Base-by-base conservation (phyloP, 2,797 vertebrate genomes). In the Nasua narica region DNA sequence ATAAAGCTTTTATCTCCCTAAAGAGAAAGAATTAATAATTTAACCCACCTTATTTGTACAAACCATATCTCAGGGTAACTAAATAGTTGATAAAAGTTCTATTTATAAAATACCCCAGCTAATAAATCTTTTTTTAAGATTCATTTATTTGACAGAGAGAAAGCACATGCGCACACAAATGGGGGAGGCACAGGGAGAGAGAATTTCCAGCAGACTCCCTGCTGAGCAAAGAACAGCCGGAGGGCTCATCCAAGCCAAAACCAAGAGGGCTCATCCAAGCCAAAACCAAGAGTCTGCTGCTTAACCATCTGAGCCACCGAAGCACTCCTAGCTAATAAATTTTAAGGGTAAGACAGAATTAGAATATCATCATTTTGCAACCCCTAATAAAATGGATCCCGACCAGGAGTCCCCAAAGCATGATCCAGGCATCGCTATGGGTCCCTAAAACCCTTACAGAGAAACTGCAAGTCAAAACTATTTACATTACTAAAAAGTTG, bases 361-460 rank as follows among this genome's bases (percentile, higher is more conserved):
- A 94, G 19, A 97, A 35, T 69, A 67, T 40, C 67, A 94, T 32
- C 23, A 67, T 70, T 92, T 81, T 92, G 35, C 13, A 96, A 93
- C 32, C 19, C n/a, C 27, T 89, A 93, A 91, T 88, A 91, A 88
- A 95, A 93, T 48, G 70, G 18, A 72, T 52, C 50, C 77, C 62
- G 37, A 78, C 54, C n/a, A 93, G 37, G 2, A 89, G 19, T 29
- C 43, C n/a, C 43, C 21, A 81, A 82, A 94, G 60, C 52, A 86
- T 11, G 48, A 15, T 56, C 23, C 23, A 48, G 50, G 32, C n/a
- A 91, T 5, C 32, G 1, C 5, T 37, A 7, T 27, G n/a, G 19
- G 40, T 58, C 32, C 27, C 72, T 76, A 37, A 79, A 29, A 60
- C 29, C 2, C 8, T 52, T 94, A 54, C 50, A 37, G 14, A 91